Conservation (phyloP, 2,888 invertebrate species). For the Lottia gigantea region DNA sequence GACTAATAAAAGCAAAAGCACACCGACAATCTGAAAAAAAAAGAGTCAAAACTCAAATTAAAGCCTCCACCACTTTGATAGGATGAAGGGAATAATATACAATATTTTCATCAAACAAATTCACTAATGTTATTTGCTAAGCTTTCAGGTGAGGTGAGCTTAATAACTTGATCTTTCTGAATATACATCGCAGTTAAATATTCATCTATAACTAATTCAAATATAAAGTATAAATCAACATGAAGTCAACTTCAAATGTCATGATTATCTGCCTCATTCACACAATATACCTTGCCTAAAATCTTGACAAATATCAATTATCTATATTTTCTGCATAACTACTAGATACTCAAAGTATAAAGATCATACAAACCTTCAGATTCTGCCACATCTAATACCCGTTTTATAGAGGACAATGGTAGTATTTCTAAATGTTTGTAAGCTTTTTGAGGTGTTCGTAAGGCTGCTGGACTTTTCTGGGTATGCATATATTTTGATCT, state of each 20-base stretch:
- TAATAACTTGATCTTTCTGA: too few species aligned
- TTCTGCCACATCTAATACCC: slow-evolving; percentile 90
- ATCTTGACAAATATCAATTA: neutral
- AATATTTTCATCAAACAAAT: too few species aligned
- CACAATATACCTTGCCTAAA: neutral
- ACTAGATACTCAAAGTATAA: neutral
- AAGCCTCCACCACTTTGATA: too few species aligned
- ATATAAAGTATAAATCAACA: too few species aligned
- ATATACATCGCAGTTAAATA: too few species aligned
- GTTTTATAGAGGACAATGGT: slow-evolving; percentile 87
- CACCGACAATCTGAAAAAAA: slow-evolving; percentile 82
- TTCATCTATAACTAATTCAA: too few species aligned
- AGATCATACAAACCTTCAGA: slow-evolving; percentile 76
- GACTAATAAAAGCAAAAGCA: slow-evolving; percentile 89
- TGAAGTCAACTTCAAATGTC: too few species aligned
- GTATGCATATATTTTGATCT: slow-evolving; percentile 57
- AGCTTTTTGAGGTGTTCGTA: slow-evolving; percentile 75
- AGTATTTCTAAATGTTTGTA: slow-evolving; percentile 92
- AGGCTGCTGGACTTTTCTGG: slow-evolving; percentile 76
- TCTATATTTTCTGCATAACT: neutral
- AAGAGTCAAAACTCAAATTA: too few species aligned
- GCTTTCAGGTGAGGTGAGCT: too few species aligned
- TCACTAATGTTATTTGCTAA: too few species aligned
- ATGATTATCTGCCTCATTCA: neutral
- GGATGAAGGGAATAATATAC: too few species aligned